These are phyloP conservation scores for Xenus cinereus DNA, from an alignment of 2,113 vertebrate species.

Conservation along the genomic window DNA sequence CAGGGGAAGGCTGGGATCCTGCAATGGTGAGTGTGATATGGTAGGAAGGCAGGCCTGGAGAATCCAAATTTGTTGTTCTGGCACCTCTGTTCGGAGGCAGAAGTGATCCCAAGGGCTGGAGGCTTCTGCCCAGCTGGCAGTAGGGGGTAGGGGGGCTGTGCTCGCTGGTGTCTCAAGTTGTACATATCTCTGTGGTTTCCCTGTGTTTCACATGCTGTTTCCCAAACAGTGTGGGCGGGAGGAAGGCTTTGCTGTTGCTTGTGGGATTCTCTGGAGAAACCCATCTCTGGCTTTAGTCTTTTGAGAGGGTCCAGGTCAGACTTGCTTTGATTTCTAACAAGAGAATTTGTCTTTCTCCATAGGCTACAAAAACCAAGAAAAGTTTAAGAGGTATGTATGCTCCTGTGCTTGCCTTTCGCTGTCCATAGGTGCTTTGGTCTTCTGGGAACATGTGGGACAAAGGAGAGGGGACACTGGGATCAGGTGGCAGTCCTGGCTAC, in stretches of 20 bases:
- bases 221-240: accelerated
- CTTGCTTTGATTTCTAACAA: not conserved
- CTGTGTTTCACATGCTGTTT: accelerated
- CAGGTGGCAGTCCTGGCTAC: not conserved
- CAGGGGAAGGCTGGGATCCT: not conserved
- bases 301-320: not conserved
- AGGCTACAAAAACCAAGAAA: slow-evolving; percentile 76
- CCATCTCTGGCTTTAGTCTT: not conserved
- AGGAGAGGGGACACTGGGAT: not conserved
- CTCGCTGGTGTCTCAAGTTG: not conserved
- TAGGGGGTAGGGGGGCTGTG: too few relatives aligned
- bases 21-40: slow-evolving; percentile 20
- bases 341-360: not conserved
- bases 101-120: too few relatives aligned
- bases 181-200: too few relatives aligned
- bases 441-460: not conserved
- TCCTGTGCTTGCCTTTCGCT: accelerated
- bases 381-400: slow-evolving; percentile 71
- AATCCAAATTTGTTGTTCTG: not conserved
- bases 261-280: not conserved
- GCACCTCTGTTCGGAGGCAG: too few relatives aligned
- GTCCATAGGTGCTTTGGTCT: not conserved
- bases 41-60: not conserved
- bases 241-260: not conserved
- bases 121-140: not conserved